Conservation (phyloP, 1,140 invertebrate genomes). For the Trachymyrmex septentrionalis region DNA sequence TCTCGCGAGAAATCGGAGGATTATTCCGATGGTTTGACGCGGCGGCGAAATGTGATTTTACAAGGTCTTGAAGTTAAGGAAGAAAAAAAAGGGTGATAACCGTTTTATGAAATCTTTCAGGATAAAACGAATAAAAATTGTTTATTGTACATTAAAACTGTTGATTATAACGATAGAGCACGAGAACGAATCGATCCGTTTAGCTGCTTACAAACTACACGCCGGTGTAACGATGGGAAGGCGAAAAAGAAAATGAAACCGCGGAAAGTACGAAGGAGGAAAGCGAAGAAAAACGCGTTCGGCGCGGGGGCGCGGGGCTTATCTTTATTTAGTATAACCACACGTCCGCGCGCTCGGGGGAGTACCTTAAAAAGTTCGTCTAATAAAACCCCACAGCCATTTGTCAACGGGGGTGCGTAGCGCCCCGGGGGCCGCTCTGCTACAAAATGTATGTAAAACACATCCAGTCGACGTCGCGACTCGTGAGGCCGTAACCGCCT, state of each 20-base stretch:
- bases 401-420: slow-evolving; percentile 80
- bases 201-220: background rate
- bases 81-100: background rate
- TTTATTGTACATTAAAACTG: background rate
- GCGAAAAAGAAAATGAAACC: slow-evolving; percentile 32
- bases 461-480: slow-evolving; percentile 76
- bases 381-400: slow-evolving; percentile 85
- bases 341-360: slow-evolving; percentile 64
- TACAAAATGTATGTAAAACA: slow-evolving; percentile 85
- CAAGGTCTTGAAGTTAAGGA: background rate
- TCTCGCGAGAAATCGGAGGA: slow-evolving; percentile 56
- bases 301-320: slow-evolving; percentile 73
- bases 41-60: slow-evolving; percentile 34
- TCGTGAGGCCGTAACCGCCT: slow-evolving; percentile 72
- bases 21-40: slow-evolving; percentile 41
- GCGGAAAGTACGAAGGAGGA: background rate
- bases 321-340: slow-evolving; percentile 82
- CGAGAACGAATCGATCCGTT: background rate
- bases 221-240: background rate
- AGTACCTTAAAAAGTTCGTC: slow-evolving; percentile 81
- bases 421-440: slow-evolving; percentile 62
- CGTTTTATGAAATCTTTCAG: background rate
- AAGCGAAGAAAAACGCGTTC: slow-evolving; percentile 36
- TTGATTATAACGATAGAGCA: background rate
- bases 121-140: background rate